These are phyloP conservation scores for Caenorhabditis zanzibari DNA, from an alignment of 2,888 invertebrate species.

Conservation along the genomic window DNA sequence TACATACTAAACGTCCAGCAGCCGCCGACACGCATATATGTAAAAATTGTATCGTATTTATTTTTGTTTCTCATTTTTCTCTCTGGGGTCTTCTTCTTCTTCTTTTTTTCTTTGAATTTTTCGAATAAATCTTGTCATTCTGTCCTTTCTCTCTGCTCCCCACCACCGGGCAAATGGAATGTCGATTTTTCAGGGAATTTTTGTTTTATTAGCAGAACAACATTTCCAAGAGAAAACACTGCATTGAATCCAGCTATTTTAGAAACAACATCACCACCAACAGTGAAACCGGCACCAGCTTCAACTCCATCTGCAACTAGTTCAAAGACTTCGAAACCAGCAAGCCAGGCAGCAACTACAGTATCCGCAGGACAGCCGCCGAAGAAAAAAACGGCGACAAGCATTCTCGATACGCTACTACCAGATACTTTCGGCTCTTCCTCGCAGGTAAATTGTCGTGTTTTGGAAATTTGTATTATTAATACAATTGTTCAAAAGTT, in stretches of 20 bases:
- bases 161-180: conserved; percentile 35
- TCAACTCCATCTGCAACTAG: background rate
- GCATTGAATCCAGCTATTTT: background rate
- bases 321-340: background rate
- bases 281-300: background rate
- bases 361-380: background rate
- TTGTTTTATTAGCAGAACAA: background rate
- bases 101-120: background rate
- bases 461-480: background rate
- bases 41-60: conserved; percentile 2
- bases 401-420: conserved; percentile 54
- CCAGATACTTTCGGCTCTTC: conserved; percentile 56
- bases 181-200: background rate
- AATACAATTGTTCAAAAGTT: background rate
- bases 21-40: background rate
- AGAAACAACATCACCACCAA: conserved; percentile 20
- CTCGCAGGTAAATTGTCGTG: conserved; percentile 26
- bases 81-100: background rate
- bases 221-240: background rate
- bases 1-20: background rate
- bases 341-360: background rate
- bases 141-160: background rate
- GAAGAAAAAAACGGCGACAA: background rate
- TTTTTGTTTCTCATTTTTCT: background rate
- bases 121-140: background rate